Conservation (phyloP, 2,797 vertebrate genomes). For the Notoglanidium macrostoma region DNA sequence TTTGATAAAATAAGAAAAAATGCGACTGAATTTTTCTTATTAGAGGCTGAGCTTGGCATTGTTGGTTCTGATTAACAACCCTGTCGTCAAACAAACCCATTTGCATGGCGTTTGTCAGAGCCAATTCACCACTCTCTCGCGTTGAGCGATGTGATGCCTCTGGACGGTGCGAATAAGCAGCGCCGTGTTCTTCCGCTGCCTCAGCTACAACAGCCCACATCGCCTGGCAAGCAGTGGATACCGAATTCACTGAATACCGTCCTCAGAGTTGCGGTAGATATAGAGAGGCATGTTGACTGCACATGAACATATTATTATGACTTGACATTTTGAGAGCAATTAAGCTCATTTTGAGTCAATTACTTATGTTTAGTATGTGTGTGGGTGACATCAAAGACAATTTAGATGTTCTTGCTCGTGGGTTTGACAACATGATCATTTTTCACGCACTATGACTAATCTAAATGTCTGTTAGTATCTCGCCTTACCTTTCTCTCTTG, state of each 20-base stretch:
- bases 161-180: constrained; percentile 23
- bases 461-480: constrained; percentile 8
- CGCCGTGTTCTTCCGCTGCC: constrained; percentile 16
- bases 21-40: neutral
- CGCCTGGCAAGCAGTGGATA: neutral
- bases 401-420: constrained; percentile 17
- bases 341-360: constrained; percentile 17
- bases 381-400: constrained; percentile 15
- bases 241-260: constrained; percentile 3
- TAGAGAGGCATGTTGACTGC: neutral
- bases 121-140: constrained; percentile 13
- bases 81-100: constrained; percentile 1
- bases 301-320: constrained; percentile 5
- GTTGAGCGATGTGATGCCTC: constrained; percentile 9
- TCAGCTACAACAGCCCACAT: constrained; percentile 27
- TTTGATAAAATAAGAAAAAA: neutral
- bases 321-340: constrained; percentile 24
- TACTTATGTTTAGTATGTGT: constrained; percentile 15
- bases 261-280: neutral
- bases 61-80: neutral
- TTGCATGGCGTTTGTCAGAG: constrained; percentile 8
- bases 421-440: constrained; percentile 25
- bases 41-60: neutral
- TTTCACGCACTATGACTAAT: constrained; percentile 3
- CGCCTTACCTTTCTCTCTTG: neutral